A percentile compares a stretch with the other conserved stretches of the same genome.
These are phyloP conservation scores for Drosophila prostipennis DNA, from an alignment of 2,888 invertebrate species.

Conservation along the genomic window DNA sequence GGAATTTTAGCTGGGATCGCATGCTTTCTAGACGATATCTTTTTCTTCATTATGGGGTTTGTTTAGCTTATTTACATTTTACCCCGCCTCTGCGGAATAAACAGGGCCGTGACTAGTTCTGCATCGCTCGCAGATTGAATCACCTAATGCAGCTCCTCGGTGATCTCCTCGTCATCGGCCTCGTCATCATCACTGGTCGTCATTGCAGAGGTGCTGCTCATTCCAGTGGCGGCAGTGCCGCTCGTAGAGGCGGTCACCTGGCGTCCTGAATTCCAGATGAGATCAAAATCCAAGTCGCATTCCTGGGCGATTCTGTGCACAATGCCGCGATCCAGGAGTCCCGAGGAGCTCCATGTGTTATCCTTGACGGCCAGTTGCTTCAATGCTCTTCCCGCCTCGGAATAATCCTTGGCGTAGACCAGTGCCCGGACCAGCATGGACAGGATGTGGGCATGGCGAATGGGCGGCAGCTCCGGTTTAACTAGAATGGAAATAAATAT, in stretches of 20 bases:
- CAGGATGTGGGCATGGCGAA: conserved; percentile 82
- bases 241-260: conserved; percentile 46
- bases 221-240: conserved; percentile 49
- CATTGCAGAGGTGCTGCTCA: conserved; percentile 56
- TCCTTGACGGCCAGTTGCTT: conserved; percentile 82
- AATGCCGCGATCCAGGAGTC: conserved; percentile 79
- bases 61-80: conserved; percentile 6
- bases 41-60: not conserved
- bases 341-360: conserved; percentile 82
- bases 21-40: not conserved
- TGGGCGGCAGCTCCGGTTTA: conserved; percentile 83
- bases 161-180: conserved; percentile 81
- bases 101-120: conserved; percentile 12
- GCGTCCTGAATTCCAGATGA: conserved; percentile 82
- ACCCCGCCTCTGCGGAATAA: not conserved
- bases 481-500: conserved; percentile 57
- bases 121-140: conserved; percentile 1
- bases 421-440: conserved; percentile 82
- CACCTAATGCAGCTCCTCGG: conserved; percentile 81
- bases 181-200: conserved; percentile 63
- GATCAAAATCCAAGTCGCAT: conserved; percentile 83
- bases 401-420: conserved; percentile 80
- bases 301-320: conserved; percentile 83
- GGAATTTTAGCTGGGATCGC: not conserved
- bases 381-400: conserved; percentile 82